Percentiles rank a stretch among this genome's conserved stretches.
Conservation (phyloP, 2,888 invertebrate species). For the Trichopria drosophilae region DNA sequence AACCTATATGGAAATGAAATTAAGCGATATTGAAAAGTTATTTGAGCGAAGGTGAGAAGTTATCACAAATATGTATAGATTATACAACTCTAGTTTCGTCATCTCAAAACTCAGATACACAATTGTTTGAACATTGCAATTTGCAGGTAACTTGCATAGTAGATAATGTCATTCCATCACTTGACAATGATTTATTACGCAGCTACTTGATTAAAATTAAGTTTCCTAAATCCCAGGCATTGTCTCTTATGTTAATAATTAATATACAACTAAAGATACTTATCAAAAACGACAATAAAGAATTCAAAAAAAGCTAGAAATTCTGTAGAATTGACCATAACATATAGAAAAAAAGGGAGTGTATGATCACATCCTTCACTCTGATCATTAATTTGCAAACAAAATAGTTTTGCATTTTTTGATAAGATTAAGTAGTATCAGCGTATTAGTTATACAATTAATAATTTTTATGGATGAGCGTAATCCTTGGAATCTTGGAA, state of each 20-base stretch:
- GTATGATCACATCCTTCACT: conserved; percentile 15
- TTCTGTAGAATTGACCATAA: conserved; percentile 18
- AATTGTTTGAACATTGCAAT: too few species aligned
- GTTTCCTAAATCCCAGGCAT: too few species aligned
- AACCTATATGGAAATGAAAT: conserved; percentile 19
- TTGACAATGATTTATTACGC: too few species aligned
- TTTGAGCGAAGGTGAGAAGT: conserved; percentile 21
- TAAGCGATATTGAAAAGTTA: conserved; percentile 19
- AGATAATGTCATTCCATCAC: too few species aligned
- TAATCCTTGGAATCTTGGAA: conserved; percentile 20
- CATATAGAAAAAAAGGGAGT: conserved; percentile 18
- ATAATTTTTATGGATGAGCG: conserved; percentile 16
- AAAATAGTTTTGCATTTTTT: conserved; percentile 19
- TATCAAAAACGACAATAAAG: conserved; percentile 19
- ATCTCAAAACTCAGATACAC: too few species aligned
- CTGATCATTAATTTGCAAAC: conserved; percentile 18
- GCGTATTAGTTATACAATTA: conserved; percentile 16
- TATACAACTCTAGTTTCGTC: too few species aligned
- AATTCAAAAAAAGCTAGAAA: conserved; percentile 20
- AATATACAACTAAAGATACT: too few species aligned
- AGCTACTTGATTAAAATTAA: too few species aligned
- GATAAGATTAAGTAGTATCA: conserved; percentile 17
- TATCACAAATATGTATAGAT: conserved; percentile 17
- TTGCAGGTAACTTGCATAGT: too few species aligned
- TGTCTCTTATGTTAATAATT: too few species aligned